Evolutionary conservation across 1,140 invertebrate species (phyloP), one percentile per base, ranked within the genome.

Genomic region (Nomia melanderi): DNA sequence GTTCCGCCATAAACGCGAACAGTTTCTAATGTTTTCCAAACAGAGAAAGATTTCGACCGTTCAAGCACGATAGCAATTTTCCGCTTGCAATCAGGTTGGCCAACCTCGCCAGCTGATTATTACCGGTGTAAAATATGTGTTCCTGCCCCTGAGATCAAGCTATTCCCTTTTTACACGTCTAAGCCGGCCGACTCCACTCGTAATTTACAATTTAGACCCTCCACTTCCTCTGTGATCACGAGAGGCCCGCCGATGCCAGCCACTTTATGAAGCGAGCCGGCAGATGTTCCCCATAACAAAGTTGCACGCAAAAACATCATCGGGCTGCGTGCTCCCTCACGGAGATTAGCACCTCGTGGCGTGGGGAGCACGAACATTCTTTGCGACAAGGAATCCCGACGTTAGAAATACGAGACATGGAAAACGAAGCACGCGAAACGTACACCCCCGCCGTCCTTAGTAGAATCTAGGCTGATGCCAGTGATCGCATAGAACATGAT

Each of bases 151-250:
- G 29, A 74, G 39, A 63, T 74, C 71, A 65, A 74, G 47, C 62
- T 63, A 36, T 65, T 65, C 62, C 76, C 57, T 69, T 65, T 76
- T 56, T 36, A 67, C 73, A 56, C 57, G 33, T 57, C 70, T 47
- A 73, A 78, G 64, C n/a, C 69, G 54, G 31, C 62, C 17, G 73
- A 47, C 67, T 27, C 25, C 44, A 63, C 76, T 80, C 84, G 77
- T 80, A 76, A 76, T 76, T 66, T 67, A 76, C 73, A 69, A 76
- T 76, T 69, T 79, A 84, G 83, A 82, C 78, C 75, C 76, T 47
- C 74, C 67, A 66, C 79, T 73, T 63, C 66, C 69, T 56, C 75
- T 64, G 54, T 57, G 53, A 69, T 76, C 65, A 59, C 39, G 64
- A 67, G 67, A 69, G 36, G 63, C 29, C 63, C 53, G 73, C 41